Conservation (phyloP, 2,888 invertebrate species). For the Melinaea marsaeus region DNA sequence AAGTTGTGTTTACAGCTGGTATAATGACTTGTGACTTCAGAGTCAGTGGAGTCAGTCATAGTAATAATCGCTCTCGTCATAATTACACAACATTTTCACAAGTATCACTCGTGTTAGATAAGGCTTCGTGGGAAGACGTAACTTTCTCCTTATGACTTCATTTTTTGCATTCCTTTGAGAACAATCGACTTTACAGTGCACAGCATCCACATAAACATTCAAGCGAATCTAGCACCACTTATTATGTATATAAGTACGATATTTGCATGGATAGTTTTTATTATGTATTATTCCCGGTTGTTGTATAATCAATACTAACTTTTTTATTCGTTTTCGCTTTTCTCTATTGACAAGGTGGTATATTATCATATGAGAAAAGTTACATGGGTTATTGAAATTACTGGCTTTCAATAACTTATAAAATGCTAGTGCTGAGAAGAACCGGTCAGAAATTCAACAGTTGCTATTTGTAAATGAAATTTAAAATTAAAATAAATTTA, state of each 20-base stretch:
- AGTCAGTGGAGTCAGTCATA: neutral
- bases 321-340: conserved; percentile 36
- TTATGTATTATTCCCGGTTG: conserved; percentile 21
- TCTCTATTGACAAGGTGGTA: conserved; percentile 32
- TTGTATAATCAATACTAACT: conserved; percentile 28
- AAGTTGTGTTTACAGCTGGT: too few relatives aligned
- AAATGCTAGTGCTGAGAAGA: too few relatives aligned
- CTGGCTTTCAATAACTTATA: neutral
- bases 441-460: neutral
- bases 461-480: neutral
- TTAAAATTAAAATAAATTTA: neutral
- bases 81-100: conserved; percentile 35
- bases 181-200: conserved; percentile 34
- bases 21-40: too few relatives aligned
- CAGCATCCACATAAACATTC: conserved; percentile 9
- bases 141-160: conserved; percentile 43
- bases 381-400: neutral
- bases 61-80: conserved; percentile 12
- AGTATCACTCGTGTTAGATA: conserved; percentile 46
- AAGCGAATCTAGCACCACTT: conserved; percentile 13
- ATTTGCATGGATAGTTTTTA: conserved; percentile 9
- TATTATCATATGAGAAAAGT: conserved; percentile 15
- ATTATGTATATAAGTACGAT: conserved; percentile 2
- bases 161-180: conserved; percentile 44
- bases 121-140: conserved; percentile 50